phyloP scores from a whole-genome alignment of 2,888 invertebrate species.

The Dicyrtomina minuta region DNA sequence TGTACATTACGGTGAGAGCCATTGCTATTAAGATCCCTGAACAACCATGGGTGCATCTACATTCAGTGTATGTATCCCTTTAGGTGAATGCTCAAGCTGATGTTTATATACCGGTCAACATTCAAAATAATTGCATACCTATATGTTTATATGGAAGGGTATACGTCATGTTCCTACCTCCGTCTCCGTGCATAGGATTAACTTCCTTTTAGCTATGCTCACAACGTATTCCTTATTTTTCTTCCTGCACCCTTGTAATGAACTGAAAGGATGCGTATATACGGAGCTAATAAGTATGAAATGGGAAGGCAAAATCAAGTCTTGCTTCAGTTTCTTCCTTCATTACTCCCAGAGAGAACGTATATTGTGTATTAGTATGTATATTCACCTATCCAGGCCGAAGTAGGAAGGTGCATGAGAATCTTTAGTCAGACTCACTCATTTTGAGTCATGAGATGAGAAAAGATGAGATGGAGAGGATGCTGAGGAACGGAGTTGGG shows the following conservation, averaged over 20 bases:
- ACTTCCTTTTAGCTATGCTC: no score
- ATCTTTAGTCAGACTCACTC: no score
- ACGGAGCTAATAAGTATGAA: no score
- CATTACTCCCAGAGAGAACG: neutral
- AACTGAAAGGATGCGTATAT: neutral
- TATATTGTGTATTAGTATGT: no score
- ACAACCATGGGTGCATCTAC: neutral
- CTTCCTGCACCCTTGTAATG: neutral
- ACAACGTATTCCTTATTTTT: no score
- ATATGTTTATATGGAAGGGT: no score
- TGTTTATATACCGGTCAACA: conserved; percentile 11
- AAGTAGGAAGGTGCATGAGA: no score
- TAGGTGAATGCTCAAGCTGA: conserved; percentile 5
- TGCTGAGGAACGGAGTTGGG: neutral
- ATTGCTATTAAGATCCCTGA: conserved; percentile 8
- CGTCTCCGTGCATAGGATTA: no score
- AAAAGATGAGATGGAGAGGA: neutral
- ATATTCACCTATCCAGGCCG: no score
- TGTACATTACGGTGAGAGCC: no score
- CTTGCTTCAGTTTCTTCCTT: conserved; percentile 1
- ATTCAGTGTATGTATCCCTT: no score
- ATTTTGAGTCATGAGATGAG: neutral
- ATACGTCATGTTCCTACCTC: no score
- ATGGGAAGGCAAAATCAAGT: neutral
- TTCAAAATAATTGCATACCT: neutral